Evolutionary conservation across 2,888 invertebrate species (phyloP), one percentile per base, ranked within the genome.

Genomic region (Platycheirus albimanus): DNA sequence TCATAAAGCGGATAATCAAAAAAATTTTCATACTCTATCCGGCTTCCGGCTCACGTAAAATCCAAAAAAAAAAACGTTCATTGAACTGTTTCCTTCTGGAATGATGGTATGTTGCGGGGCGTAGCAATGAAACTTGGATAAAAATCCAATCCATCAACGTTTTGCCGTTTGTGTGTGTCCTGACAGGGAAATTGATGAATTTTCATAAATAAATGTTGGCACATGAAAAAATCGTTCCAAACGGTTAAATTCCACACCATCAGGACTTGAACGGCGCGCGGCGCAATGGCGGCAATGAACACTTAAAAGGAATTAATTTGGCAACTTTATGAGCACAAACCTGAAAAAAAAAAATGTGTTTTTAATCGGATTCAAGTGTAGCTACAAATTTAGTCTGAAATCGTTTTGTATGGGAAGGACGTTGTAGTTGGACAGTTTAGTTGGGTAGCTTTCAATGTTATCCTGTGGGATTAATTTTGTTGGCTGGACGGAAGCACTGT

Each of bases 71-170:
- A 0, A 0, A 24, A 11, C 56, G 61, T 67, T 0, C 69, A 75
- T 13, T 64, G 75, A 80, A 80, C 75, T 45, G 71, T 24, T 15
- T 52, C 52, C 13, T 11, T 47, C 28, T 38, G 24, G 41, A 58
- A 58, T 0, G 6, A n/a, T n/a, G n/a, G n/a, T n/a, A n/a, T n/a
- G n/a, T n/a, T n/a, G n/a, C n/a, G n/a, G n/a, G n/a, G 20, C 38
- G 24, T 52, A 45, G 63, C 69, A 74, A 74, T 74, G 69, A 64
- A 74, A 74, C 38, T 36, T 28, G 56, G 58, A 66, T 71, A 49
- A 69, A 81, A 77, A 81, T 81, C 28, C 81, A 81, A 81, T 81
- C 71, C 52, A 61, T 81, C 81, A 79, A 61, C 36, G 43, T 61
- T 33, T 4, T 28, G 58, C 33, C 38, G 20, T 54, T 61, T 52